phyloP scores from a whole-genome alignment of 2,888 invertebrate genomes.

The Lycaena phlaeas region DNA sequence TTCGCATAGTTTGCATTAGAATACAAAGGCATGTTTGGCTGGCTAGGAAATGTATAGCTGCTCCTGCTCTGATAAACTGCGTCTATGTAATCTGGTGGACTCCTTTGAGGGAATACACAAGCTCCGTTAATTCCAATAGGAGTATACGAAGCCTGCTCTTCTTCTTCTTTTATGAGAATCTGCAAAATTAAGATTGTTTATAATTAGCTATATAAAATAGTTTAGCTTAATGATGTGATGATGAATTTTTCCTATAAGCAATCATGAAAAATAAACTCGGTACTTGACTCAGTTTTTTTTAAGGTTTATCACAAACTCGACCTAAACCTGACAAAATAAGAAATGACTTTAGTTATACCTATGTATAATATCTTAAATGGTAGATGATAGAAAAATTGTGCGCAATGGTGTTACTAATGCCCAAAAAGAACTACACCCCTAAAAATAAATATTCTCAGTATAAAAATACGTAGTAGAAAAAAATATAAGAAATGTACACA shows the following conservation, averaged over 20 bases:
- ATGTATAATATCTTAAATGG: too few species aligned
- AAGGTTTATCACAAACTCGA: too few species aligned
- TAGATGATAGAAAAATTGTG: too few species aligned
- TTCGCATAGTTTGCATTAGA: not conserved
- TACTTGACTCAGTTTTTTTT: too few species aligned
- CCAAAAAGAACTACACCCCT: too few species aligned
- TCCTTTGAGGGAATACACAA: not conserved
- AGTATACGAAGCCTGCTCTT: not conserved
- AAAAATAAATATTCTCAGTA: too few species aligned
- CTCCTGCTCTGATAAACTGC: conserved; percentile 1
- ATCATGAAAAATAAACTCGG: too few species aligned
- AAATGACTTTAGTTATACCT: too few species aligned
- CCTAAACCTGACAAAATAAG: not conserved
- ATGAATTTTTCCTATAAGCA: too few species aligned
- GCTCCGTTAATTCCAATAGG: not conserved
- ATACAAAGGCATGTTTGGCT: not conserved
- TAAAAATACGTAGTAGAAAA: too few species aligned
- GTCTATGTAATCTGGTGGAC: conserved; percentile 6
- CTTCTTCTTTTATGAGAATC: conserved; percentile 1
- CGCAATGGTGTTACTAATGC: too few species aligned
- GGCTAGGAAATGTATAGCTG: not conserved
- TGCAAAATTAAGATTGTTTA: not conserved
- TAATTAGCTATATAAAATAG: not conserved
- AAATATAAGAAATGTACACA: not conserved
- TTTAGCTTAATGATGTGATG: too few species aligned